Evolutionary conservation across 2,888 invertebrate genomes (phyloP).

Genomic region (Gandaritis pyraliata): DNA sequence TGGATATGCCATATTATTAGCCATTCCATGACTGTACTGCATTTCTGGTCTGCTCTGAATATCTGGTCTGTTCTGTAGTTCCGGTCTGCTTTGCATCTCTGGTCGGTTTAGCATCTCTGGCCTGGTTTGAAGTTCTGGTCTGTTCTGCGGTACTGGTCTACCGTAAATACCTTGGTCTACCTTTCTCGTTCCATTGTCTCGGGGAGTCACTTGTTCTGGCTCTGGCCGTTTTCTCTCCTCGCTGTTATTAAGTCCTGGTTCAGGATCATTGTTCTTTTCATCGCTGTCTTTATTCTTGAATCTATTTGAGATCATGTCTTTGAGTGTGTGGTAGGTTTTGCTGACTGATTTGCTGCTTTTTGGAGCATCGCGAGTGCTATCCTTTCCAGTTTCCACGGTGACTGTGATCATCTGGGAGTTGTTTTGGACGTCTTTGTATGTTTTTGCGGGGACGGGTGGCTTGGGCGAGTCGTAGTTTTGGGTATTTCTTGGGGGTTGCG

Average conservation of each 20-base stretch:
- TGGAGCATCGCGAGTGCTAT: constrained; percentile 81
- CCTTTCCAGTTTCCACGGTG: constrained; percentile 85
- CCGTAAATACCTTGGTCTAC: constrained; percentile 86
- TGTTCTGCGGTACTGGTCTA: constrained; percentile 82
- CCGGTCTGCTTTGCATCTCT: constrained; percentile 66
- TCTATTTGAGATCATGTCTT: constrained; percentile 92
- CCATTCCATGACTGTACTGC: constrained; percentile 71
- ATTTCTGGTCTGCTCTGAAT: constrained; percentile 55
- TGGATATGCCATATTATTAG: constrained; percentile 75
- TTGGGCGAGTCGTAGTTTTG: constrained; percentile 77
- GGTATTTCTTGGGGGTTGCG: constrained; percentile 69
- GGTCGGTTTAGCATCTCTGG: constrained; percentile 44
- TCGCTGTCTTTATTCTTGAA: constrained; percentile 87
- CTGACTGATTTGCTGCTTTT: constrained; percentile 88
- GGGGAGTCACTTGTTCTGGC: constrained; percentile 73
- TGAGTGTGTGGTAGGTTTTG: constrained; percentile 92
- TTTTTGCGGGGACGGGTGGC: constrained; percentile 80
- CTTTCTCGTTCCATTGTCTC: constrained; percentile 76
- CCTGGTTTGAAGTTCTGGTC: constrained; percentile 65
- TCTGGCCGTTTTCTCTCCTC: constrained; percentile 83
- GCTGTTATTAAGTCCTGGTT: constrained; percentile 85
- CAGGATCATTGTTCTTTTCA: constrained; percentile 79
- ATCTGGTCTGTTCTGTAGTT: constrained; percentile 77
- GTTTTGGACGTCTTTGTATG: constrained; percentile 73
- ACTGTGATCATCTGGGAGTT: constrained; percentile 82